Percentiles rank a stretch among this genome's conserved stretches.
Evolutionary conservation across 1,140 invertebrate species (phyloP).

Genomic region (Pachypeltis micranthus): DNA sequence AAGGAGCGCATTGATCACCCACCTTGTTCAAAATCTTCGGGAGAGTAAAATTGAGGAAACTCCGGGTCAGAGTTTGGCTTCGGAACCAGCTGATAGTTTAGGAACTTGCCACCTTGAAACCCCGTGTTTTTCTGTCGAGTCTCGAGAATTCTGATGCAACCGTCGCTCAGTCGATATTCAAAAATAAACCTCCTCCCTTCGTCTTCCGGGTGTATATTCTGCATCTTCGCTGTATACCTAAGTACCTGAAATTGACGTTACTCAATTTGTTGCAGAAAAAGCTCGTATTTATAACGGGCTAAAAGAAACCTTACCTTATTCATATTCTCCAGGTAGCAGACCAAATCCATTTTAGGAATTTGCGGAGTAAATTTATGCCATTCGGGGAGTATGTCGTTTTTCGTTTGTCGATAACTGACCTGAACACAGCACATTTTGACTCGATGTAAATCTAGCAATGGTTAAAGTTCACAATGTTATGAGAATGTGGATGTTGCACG

Average conservation of each 20-base stretch:
- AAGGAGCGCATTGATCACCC: not conserved
- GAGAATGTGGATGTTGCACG: too few species aligned
- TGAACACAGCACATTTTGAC: too few species aligned
- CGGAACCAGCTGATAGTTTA: constrained; percentile 47
- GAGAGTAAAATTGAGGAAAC: constrained; percentile 49
- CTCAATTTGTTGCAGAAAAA: not conserved
- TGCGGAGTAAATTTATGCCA: constrained; percentile 54
- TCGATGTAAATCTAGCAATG: too few species aligned
- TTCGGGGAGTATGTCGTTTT: constrained; percentile 53
- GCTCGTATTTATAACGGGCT: too few species aligned
- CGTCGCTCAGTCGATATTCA: constrained; percentile 50
- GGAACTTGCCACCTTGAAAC: constrained; percentile 54
- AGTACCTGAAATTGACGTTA: constrained; percentile 34
- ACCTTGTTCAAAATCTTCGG: constrained; percentile 51
- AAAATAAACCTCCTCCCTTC: constrained; percentile 48
- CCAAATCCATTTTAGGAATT: constrained; percentile 51
- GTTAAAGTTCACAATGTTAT: too few species aligned
- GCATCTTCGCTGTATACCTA: constrained; percentile 50
- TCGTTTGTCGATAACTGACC: too few species aligned
- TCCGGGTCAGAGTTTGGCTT: constrained; percentile 50
- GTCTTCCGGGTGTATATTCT: constrained; percentile 55
- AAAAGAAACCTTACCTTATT: constrained; percentile 40
- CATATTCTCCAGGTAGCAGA: constrained; percentile 49
- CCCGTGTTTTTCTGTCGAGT: constrained; percentile 51
- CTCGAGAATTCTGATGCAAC: constrained; percentile 48